A percentile compares a stretch with the other conserved stretches of the same genome.
Evolutionary conservation across 2,113 vertebrate genomes (phyloP).

Genomic region (Mola mola): DNA sequence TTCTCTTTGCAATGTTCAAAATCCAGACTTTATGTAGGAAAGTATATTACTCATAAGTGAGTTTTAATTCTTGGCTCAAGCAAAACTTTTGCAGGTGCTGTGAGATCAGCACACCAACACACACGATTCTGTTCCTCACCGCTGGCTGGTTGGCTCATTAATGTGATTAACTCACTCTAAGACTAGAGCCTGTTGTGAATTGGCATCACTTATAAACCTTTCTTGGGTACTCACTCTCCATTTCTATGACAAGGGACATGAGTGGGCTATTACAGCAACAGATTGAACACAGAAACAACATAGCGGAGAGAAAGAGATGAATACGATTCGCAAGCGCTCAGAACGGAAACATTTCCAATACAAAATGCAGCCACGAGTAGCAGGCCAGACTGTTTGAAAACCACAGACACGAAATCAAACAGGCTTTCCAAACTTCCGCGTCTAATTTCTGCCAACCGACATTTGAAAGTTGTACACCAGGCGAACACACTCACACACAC

Average conservation of each 20-base stretch:
- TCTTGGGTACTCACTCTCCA: slow-evolving; percentile 15
- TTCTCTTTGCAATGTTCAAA: too few species aligned
- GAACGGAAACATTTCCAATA: neutral
- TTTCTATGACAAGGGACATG: slow-evolving; percentile 2
- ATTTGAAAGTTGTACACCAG: slow-evolving; percentile 15
- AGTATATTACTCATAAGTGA: too few species aligned
- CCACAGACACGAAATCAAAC: neutral
- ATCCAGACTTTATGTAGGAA: too few species aligned
- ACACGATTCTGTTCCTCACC: neutral
- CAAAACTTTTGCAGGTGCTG: slow-evolving; percentile 31
- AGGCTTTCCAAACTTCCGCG: neutral
- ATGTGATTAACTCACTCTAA: slow-evolving; percentile 15
- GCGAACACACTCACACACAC: neutral
- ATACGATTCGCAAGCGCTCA: neutral
- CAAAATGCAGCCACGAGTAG: neutral
- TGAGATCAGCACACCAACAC: too few species aligned
- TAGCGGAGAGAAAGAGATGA: neutral
- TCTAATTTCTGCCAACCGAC: slow-evolving; percentile 13
- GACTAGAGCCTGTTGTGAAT: slow-evolving; percentile 26
- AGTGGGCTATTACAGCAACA: neutral
- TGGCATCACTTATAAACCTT: slow-evolving; percentile 16
- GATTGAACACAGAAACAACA: slow-evolving; percentile 1
- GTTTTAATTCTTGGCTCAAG: slow-evolving; percentile 29
- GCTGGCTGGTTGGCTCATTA: neutral
- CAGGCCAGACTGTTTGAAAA: neutral